Conservation (phyloP, 2,113 vertebrate genomes). For the Sinocyclocheilus anshuiensis region DNA sequence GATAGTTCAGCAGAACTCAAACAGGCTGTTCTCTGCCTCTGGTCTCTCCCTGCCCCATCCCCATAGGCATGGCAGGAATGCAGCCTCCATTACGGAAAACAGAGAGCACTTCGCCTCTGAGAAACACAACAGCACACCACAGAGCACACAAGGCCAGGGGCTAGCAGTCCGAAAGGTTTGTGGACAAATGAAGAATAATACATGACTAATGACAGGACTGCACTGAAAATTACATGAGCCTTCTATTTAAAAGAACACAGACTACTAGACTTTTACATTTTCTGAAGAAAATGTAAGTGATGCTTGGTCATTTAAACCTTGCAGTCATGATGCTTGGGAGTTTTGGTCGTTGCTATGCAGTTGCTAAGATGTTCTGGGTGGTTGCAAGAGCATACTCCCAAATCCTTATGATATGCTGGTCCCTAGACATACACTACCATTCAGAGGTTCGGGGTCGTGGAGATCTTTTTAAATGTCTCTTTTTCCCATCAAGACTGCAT, state of each 20-base stretch:
- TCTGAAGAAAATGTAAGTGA: neutral
- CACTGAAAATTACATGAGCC: neutral
- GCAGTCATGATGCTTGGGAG: neutral
- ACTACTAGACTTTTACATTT: neutral
- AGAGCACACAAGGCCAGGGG: neutral
- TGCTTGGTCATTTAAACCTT: neutral
- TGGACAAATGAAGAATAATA: conserved; percentile 2
- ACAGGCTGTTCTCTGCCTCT: neutral
- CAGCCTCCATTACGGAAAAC: conserved; percentile 12
- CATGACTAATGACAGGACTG: neutral
- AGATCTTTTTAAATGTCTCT: no score
- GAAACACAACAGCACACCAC: conserved; percentile 16
- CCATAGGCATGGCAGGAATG: conserved; percentile 37
- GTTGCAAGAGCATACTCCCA: no score
- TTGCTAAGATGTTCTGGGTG: no score
- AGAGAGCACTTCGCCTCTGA: conserved; percentile 11
- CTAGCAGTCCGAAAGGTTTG: neutral
- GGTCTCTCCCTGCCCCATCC: neutral
- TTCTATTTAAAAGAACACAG: neutral
- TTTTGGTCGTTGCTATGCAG: neutral
- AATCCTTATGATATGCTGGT: no score
- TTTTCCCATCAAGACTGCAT: no score
- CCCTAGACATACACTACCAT: no score
- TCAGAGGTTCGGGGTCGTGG: no score
- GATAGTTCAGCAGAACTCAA: conserved; percentile 3